These are phyloP conservation scores for Gallinago jamesoni DNA, from an alignment of 2,113 vertebrate species.

Conservation along the genomic window DNA sequence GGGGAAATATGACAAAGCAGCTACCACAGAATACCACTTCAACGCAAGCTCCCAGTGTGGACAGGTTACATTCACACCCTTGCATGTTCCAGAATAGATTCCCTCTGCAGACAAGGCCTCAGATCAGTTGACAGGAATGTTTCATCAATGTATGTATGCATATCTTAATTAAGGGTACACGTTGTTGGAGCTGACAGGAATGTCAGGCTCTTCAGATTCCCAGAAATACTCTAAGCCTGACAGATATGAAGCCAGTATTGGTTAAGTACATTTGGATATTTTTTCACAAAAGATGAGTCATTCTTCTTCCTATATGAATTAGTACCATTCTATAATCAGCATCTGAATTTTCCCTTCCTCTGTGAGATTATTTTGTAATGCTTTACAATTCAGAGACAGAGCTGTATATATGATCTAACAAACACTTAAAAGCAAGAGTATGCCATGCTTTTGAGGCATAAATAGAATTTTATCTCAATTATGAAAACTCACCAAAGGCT, in stretches of 20 bases:
- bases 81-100: background rate
- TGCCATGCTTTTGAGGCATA: background rate
- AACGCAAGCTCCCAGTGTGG: background rate
- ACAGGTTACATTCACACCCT: background rate
- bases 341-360: background rate
- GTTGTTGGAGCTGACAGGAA: constrained; percentile 23
- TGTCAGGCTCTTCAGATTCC: constrained; percentile 32
- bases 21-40: background rate
- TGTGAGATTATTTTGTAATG: background rate
- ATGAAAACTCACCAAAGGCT: background rate
- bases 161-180: constrained; percentile 29
- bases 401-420: background rate
- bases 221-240: constrained; percentile 16
- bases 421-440: background rate
- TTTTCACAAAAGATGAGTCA: constrained; percentile 46
- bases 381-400: background rate
- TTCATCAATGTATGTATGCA: background rate
- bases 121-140: constrained; percentile 32
- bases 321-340: background rate
- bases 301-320: constrained; percentile 27
- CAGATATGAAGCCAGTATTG: background rate
- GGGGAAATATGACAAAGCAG: background rate
- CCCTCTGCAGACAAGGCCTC: background rate
- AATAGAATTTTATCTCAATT: background rate
- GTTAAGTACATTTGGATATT: constrained; percentile 1